Evolutionary conservation across 2,797 vertebrate species (phyloP).

Genomic region (Falco biarmicus): DNA sequence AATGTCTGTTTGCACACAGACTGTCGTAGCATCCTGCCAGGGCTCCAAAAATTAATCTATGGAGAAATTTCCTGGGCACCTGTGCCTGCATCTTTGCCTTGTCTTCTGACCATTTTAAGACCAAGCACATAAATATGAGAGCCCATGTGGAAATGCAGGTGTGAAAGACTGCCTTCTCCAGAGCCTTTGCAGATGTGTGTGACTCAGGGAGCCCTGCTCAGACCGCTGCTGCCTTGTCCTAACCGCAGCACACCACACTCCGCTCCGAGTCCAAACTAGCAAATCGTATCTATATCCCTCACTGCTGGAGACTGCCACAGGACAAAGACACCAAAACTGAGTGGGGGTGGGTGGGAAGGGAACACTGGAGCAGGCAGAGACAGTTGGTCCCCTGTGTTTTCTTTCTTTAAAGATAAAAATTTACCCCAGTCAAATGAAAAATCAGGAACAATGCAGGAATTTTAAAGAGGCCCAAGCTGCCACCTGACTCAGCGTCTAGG

Average conservation of each 20-base stretch:
- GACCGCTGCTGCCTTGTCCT: not conserved
- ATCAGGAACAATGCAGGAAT: conserved; percentile 61
- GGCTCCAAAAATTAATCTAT: not conserved
- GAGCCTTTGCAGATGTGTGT: not conserved
- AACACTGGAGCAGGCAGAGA: not conserved
- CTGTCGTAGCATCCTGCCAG: not conserved
- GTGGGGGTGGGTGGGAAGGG: not conserved
- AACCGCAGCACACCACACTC: not conserved
- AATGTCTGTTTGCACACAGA: conserved; percentile 19
- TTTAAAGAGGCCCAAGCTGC: conserved; percentile 60
- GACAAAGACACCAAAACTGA: not conserved
- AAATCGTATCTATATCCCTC: not conserved
- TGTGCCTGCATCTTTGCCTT: conserved; percentile 30
- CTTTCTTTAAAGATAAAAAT: conserved; percentile 59
- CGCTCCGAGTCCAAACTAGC: not conserved
- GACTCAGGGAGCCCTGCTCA: not conserved
- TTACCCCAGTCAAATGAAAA: conserved; percentile 29
- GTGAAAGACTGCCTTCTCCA: not conserved
- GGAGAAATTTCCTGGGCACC: conserved; percentile 31
- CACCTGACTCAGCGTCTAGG: conserved; percentile 73
- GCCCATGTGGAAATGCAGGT: accelerated
- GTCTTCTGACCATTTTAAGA: conserved; percentile 15
- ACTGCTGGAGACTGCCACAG: not conserved
- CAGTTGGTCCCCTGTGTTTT: not conserved
- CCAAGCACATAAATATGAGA: not conserved